These are phyloP conservation scores for Lanius collurio DNA, from an alignment of 2,113 vertebrate genomes.

Conservation along the genomic window DNA sequence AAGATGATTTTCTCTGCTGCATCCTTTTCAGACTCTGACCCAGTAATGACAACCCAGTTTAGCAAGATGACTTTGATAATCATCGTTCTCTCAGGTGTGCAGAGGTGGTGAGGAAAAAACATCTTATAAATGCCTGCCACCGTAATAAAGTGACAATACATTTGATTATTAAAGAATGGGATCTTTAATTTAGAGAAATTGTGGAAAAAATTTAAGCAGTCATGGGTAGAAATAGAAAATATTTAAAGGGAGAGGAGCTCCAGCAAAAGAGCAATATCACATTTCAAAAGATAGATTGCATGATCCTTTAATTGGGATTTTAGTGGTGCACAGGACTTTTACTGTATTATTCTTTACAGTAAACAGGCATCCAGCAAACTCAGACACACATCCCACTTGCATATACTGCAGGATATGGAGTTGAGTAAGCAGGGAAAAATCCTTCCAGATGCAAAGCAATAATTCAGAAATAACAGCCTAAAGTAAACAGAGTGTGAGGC, in stretches of 20 bases:
- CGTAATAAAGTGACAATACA: neutral
- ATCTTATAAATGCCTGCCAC: neutral
- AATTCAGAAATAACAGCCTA: neutral
- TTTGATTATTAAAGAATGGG: neutral
- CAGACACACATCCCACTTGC: neutral
- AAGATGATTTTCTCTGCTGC: neutral
- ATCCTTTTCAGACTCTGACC: neutral
- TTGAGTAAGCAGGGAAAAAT: neutral
- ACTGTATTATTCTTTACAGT: neutral
- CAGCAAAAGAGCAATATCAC: neutral
- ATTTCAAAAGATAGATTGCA: neutral
- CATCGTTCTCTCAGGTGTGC: neutral
- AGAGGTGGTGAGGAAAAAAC: neutral
- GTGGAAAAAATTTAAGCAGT: neutral
- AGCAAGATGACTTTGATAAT: neutral
- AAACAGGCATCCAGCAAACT: neutral
- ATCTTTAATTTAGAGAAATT: neutral
- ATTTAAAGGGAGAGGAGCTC: neutral
- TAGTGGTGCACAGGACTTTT: neutral
- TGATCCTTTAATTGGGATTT: neutral
- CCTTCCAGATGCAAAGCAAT: neutral
- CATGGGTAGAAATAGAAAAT: neutral
- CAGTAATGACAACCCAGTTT: neutral
- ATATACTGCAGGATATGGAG: accelerated
- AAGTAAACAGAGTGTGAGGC: neutral